These are phyloP conservation scores for Tauraco hartlaubi DNA, from an alignment of 2,797 vertebrate genomes.

Conservation along the genomic window DNA sequence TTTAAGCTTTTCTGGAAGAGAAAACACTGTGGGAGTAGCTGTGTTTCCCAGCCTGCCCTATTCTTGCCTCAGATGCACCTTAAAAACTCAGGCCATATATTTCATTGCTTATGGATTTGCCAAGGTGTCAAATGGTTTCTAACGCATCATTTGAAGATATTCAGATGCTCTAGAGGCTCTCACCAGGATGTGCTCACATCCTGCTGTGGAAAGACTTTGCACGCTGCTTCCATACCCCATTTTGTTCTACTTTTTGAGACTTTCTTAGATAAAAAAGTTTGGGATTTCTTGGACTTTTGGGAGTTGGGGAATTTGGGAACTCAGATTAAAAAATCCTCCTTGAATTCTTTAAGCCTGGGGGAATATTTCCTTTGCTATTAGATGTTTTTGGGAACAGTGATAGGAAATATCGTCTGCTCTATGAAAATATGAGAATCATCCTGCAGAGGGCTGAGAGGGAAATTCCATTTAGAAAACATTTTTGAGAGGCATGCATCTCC, in stretches of 20 bases:
- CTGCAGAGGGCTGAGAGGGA: not conserved
- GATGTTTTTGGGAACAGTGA: not conserved
- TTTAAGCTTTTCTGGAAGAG: not conserved
- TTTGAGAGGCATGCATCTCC: not conserved
- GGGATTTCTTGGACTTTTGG: not conserved
- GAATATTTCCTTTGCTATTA: not conserved
- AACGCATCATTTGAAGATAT: not conserved
- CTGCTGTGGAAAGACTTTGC: not conserved
- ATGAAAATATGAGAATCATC: not conserved
- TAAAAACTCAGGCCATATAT: not conserved
- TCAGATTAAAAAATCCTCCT: not conserved
- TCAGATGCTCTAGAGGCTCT: not conserved
- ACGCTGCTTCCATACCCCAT: not conserved
- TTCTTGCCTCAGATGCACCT: not conserved
- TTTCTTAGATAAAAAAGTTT: not conserved
- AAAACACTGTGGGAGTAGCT: not conserved
- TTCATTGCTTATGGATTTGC: not conserved
- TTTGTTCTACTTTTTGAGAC: not conserved
- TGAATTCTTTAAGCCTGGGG: not conserved
- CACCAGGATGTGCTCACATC: fast-evolving
- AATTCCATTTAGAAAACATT: not conserved
- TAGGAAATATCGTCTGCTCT: not conserved
- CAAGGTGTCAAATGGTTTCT: not conserved
- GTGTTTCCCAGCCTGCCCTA: not conserved
- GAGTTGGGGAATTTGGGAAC: not conserved